Conservation (phyloP, 2,113 vertebrate genomes). For the Prionailurus viverrinus region DNA sequence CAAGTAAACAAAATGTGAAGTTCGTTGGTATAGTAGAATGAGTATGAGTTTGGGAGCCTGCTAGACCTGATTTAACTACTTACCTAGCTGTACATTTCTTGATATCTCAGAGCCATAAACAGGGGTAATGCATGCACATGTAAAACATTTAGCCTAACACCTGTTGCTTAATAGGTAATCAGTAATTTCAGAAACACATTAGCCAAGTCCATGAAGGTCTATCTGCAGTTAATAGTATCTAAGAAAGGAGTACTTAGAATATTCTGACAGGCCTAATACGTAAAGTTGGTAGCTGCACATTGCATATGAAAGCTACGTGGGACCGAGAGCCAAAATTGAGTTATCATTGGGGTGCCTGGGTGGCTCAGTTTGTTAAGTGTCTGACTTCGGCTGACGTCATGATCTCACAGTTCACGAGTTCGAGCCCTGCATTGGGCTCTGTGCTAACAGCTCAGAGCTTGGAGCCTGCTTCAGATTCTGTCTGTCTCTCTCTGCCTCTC, state of each 20-base stretch:
- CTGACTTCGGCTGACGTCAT: too few relatives aligned
- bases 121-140: background rate
- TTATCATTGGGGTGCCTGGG: background rate
- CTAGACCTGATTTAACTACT: background rate
- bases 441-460: too few relatives aligned
- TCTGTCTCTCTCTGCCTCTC: too few relatives aligned
- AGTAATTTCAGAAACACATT: background rate
- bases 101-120: background rate
- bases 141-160: background rate
- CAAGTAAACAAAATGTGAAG: background rate
- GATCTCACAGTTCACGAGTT: too few relatives aligned
- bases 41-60: background rate
- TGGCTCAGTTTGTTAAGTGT: too few relatives aligned
- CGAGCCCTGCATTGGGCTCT: too few relatives aligned
- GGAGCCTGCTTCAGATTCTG: too few relatives aligned
- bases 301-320: background rate
- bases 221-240: background rate
- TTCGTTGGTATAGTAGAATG: background rate
- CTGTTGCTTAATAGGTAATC: background rate
- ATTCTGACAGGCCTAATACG: background rate
- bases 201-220: background rate
- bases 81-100: background rate
- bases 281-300: background rate
- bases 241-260: background rate
- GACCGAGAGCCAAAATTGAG: slow-evolving; percentile 3